A percentile compares a stretch with the other conserved stretches of the same genome.
These are phyloP conservation scores for Trichomycterus rosablanca DNA, from an alignment of 2,113 vertebrate genomes.

Conservation along the genomic window DNA sequence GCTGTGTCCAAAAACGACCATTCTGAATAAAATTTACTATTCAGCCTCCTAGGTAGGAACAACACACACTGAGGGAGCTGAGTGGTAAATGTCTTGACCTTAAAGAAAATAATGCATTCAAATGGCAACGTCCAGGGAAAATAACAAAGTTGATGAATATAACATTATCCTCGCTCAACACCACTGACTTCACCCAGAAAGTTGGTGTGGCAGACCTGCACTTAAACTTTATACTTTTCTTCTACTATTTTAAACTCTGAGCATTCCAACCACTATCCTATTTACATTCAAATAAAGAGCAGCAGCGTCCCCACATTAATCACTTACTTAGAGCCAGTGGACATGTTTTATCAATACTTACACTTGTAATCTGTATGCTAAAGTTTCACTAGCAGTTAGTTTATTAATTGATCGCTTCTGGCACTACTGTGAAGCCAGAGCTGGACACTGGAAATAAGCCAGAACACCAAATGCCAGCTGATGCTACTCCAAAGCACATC, in stretches of 20 bases:
- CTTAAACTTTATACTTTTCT: slow-evolving; percentile 11
- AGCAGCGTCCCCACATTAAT: slow-evolving; percentile 34
- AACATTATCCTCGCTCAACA: slow-evolving; percentile 6
- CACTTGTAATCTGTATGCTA: slow-evolving; percentile 22
- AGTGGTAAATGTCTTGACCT: slow-evolving; percentile 42
- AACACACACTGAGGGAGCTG: slow-evolving; percentile 10
- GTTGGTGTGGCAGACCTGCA: neutral
- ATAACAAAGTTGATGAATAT: slow-evolving; percentile 34
- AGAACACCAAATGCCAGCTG: slow-evolving; percentile 12
- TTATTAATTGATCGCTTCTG: slow-evolving; percentile 60
- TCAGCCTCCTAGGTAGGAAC: slow-evolving; percentile 24
- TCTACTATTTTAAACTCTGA: neutral
- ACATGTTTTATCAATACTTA: slow-evolving; percentile 53
- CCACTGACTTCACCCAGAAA: slow-evolving; percentile 7
- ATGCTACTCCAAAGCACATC: too few relatives aligned
- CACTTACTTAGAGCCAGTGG: slow-evolving; percentile 45
- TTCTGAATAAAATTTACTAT: slow-evolving; percentile 16
- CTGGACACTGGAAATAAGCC: slow-evolving; percentile 14
- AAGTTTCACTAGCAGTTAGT: slow-evolving; percentile 49
- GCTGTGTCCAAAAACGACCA: slow-evolving; percentile 2
- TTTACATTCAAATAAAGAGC: slow-evolving; percentile 5
- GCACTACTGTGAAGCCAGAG: neutral
- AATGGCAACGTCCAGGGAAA: slow-evolving; percentile 33
- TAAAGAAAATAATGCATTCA: slow-evolving; percentile 39
- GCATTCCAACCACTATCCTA: slow-evolving; percentile 2